Base-by-base conservation (phyloP, 2,113 vertebrate species). In the Glaucomys volans region DNA sequence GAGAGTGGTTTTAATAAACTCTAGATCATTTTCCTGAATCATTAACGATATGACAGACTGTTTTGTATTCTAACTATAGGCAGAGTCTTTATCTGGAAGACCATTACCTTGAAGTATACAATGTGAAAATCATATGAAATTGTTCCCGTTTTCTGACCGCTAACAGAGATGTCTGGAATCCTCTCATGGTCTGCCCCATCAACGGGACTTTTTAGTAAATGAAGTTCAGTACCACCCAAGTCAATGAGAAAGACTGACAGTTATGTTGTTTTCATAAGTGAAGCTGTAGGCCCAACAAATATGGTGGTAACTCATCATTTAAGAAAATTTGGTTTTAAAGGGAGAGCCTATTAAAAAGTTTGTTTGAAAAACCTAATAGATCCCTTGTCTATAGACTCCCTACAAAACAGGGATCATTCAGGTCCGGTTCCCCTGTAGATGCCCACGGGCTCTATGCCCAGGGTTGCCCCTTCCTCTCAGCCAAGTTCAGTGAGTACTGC, bases 1-100 rank as follows among this genome's bases (percentile, higher is more conserved):
- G 40, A 74, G 26, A 86, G 85, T 42, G 6, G 50, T 67, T 81
- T 85, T 50, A 87, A 92, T 92, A 47, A 94, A 77, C 24, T 59
- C 71, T 69, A 74, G n/a, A 66, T 77, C 64, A 94, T 72, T 90
- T 94, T 83, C 71, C 76, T 87, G 40, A 95, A 79, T 72, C 84
- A 95, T 47, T 75, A 87, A 87, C 79, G 66, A 75, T 10, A 52
- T 30, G 59, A 69, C 37, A 95, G 40, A 59, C 11, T 22, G 13
- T 87, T 83, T 35, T 26, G 28, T 67, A 74, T 71, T 54, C 90
- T 52, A 92, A 52, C 75, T n/a, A 16, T 24, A 72, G 79, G 47
- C 12, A 42, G 28, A 80, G 5, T 2, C 74, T 86, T 66, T 62
- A 52, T 75, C 77, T 35, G 12, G 20, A n/a, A 90, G 35, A 44